A percentile compares a stretch with the other conserved stretches of the same genome.
These are phyloP conservation scores for Jacana jacana DNA, from an alignment of 2,113 vertebrate species.

Conservation along the genomic window DNA sequence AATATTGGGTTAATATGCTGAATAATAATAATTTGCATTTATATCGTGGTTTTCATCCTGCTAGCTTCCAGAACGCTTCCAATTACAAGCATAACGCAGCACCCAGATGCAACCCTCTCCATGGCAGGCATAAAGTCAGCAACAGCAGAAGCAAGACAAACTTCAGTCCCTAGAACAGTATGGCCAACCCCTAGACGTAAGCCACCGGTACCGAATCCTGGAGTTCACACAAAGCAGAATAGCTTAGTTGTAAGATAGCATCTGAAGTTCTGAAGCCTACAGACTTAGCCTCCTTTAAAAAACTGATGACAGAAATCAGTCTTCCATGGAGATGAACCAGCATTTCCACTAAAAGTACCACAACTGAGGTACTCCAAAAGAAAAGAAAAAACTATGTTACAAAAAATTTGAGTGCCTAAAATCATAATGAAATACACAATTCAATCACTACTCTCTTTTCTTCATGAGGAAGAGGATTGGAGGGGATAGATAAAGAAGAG, in stretches of 20 bases:
- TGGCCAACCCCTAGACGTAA: background rate
- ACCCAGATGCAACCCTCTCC: background rate
- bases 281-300: background rate
- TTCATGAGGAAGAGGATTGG: background rate
- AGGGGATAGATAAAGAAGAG: background rate
- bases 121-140: background rate
- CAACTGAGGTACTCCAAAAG: background rate
- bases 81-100: background rate
- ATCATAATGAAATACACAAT: background rate
- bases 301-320: background rate
- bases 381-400: background rate
- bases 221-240: background rate
- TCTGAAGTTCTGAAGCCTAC: background rate
- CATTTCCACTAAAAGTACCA: background rate
- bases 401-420: background rate
- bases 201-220: background rate
- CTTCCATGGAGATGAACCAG: background rate
- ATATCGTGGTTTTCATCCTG: constrained; percentile 1
- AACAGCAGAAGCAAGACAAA: background rate
- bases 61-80: background rate
- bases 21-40: constrained; percentile 25
- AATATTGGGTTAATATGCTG: background rate
- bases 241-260: background rate
- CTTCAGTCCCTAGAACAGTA: background rate
- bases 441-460: background rate